Conservation (phyloP, 92 coral and sea anemone species). For the Bergia puertoricense region DNA sequence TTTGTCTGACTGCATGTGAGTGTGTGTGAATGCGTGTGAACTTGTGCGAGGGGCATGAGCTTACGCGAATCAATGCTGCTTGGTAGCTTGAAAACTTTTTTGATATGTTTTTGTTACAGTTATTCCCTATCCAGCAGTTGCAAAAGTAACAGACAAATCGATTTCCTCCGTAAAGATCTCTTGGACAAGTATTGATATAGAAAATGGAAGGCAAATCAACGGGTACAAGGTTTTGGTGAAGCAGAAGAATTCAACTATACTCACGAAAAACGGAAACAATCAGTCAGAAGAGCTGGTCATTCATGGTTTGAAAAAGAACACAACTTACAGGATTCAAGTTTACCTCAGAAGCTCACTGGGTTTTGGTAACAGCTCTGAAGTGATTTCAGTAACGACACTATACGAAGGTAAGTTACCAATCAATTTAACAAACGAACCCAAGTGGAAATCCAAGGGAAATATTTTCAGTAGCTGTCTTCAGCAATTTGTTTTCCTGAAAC, state of each 20-base stretch:
- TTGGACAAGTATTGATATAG: constrained; percentile 9
- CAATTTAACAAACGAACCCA: too few species aligned
- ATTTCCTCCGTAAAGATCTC: background rate
- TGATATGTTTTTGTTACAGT: background rate
- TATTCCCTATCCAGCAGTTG: background rate
- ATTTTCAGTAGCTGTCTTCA: too few species aligned
- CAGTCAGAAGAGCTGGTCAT: background rate
- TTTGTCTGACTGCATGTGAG: too few species aligned
- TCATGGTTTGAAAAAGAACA: constrained; percentile 1
- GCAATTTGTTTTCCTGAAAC: too few species aligned
- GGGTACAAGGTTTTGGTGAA: background rate
- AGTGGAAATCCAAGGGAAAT: too few species aligned
- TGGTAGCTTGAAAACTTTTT: too few species aligned
- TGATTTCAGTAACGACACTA: background rate
- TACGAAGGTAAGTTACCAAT: background rate
- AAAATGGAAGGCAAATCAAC: background rate
- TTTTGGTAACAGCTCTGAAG: background rate
- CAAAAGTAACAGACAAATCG: background rate
- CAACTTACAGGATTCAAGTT: background rate
- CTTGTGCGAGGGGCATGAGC: too few species aligned
- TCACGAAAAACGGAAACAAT: background rate
- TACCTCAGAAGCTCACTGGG: constrained; percentile 1
- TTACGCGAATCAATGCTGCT: too few species aligned
- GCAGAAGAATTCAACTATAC: background rate
- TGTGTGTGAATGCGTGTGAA: too few species aligned